Evolutionary conservation across 1,140 invertebrate genomes (phyloP).

Genomic region (Yoshiicerus persimilis): DNA sequence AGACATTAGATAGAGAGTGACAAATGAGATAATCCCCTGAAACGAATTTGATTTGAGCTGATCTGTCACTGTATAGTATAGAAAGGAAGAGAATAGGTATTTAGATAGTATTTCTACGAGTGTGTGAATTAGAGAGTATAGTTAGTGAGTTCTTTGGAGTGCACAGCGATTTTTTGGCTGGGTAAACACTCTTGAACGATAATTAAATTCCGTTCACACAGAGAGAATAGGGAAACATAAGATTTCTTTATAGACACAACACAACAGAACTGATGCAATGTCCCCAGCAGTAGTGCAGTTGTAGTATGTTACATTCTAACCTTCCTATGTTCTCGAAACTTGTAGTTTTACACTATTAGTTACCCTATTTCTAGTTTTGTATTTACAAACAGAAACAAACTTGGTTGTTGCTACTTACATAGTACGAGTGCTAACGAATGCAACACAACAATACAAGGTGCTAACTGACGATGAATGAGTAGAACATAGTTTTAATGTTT

Average conservation of each 20-base stretch:
- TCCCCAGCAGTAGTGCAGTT: neutral
- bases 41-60: neutral
- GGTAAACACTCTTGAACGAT: conserved; percentile 45
- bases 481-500: too few relatives aligned
- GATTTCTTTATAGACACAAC: neutral
- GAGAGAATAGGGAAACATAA: neutral
- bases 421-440: too few relatives aligned
- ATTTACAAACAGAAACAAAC: neutral
- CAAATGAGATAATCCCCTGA: neutral
- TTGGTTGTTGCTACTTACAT: neutral
- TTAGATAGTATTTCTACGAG: too few relatives aligned
- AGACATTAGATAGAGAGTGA: neutral
- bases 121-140: too few relatives aligned
- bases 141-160: neutral
- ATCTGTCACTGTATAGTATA: neutral
- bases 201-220: conserved; percentile 49
- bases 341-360: neutral
- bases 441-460: too few relatives aligned
- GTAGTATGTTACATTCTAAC: neutral
- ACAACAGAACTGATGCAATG: too few relatives aligned
- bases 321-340: neutral
- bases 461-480: too few relatives aligned
- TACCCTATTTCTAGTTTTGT: neutral
- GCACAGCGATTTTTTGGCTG: conserved; percentile 36
- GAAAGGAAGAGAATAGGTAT: neutral